Evolutionary conservation across 2,888 invertebrate genomes (phyloP), one percentile per base, ranked within the genome.

Genomic region (Drosophila flavopinicola): DNA sequence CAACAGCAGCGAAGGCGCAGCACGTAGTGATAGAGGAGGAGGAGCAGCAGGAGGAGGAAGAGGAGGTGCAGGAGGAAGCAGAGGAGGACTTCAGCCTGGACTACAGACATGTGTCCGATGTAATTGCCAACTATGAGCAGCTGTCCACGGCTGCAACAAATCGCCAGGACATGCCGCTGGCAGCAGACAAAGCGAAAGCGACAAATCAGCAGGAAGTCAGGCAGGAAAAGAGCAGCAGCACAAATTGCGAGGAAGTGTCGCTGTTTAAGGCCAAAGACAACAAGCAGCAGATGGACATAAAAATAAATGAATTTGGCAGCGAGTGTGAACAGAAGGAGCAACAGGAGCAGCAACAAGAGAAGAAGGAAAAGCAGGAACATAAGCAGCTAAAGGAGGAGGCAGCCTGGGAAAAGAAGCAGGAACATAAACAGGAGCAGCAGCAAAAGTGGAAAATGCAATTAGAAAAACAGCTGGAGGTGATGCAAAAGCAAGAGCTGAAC

Each of bases 61-160:
- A 15, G 20, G 6, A 15, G 11, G 27, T 15, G 7, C n/a, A 9
- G 6, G 33, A 42, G 10, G 59, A 52, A n/a, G n/a, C n/a, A n/a
- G n/a, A n/a, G n/a, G 33, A 45, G 15, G 45, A 68, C 15, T 15
- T 29, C 11, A 63, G 24, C 25, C 11, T 57, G 35, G 78, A 85
- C 32, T 82, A 82, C 45, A 73, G 74, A 27, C 82, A 80, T 67
- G 74, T 78, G 47, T 79, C 71, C 53, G 80, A 88, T 65, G 86
- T 78, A 37, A 78, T 82, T 66, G 84, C 85, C 57, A 88, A 78
- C 76, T 88, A 82, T 44, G 87, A 89, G 64, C 86, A 88, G 67
- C 69, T 88, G 66, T 66, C 75, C 25, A 59, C 53, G 2, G 56
- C 37, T 25, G 24, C 37, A 37, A 15, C n/a, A 30, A 49, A 48